A percentile compares a stretch with the other conserved stretches of the same genome.
These are phyloP conservation scores for Parapristionchus giblindavisi DNA, from an alignment of 2,888 invertebrate species.

Conservation along the genomic window DNA sequence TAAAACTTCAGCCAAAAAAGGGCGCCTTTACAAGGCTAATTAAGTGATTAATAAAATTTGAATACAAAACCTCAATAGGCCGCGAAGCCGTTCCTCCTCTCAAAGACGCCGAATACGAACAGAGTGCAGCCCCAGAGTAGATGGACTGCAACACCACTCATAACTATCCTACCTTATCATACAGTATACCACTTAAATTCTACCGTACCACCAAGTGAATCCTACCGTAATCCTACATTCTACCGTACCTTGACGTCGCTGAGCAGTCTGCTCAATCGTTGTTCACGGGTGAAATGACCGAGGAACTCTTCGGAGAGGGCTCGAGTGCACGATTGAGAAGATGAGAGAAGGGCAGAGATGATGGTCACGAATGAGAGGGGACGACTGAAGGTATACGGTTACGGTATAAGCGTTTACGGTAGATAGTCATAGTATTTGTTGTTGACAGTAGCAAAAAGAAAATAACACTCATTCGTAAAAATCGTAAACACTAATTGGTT, in stretches of 20 bases:
- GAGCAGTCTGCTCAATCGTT: slow-evolving; percentile 1
- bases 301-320: slow-evolving; percentile 25
- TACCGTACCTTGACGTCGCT: slow-evolving; percentile 12
- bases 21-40: too few relatives aligned
- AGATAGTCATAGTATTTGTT: not conserved
- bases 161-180: not conserved
- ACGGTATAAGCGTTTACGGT: not conserved
- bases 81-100: slow-evolving; percentile 15
- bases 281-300: slow-evolving; percentile 15
- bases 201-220: not conserved
- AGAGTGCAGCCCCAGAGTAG: slow-evolving; percentile 20
- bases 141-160: slow-evolving; percentile 24
- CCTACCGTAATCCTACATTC: not conserved
- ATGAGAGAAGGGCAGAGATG: not conserved
- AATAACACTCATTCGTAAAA: not conserved
- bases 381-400: not conserved
- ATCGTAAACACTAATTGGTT: too few relatives aligned
- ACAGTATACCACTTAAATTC: not conserved
- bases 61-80: slow-evolving; percentile 23
- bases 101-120: slow-evolving; percentile 19
- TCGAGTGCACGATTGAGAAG: not conserved
- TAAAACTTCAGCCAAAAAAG: too few relatives aligned
- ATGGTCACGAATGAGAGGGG: slow-evolving; percentile 26
- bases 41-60: too few relatives aligned
- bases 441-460: not conserved